These are phyloP conservation scores for Aelia acuminata DNA, from an alignment of 2,888 invertebrate species.

Conservation along the genomic window DNA sequence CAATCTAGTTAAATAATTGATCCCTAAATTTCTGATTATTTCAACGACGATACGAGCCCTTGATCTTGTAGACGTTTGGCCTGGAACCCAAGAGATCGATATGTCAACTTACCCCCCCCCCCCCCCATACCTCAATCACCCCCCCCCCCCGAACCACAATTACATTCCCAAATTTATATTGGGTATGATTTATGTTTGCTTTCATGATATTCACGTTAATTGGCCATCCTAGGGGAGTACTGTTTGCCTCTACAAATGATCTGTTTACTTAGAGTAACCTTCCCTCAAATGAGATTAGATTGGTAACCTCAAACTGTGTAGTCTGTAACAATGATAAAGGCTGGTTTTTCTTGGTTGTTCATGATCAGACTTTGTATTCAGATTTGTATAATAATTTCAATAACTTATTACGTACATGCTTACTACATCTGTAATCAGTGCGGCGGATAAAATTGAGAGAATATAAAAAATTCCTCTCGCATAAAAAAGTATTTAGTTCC, in stretches of 20 bases:
- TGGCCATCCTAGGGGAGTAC: background rate
- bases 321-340: background rate
- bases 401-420: no score
- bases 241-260: slow-evolving; percentile 15
- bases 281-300: background rate
- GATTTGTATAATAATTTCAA: no score
- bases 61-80: background rate
- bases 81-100: background rate
- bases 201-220: background rate
- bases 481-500: no score
- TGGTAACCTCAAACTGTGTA: background rate
- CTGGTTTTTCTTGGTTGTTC: background rate
- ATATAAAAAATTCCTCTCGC: no score
- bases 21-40: background rate
- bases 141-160: background rate
- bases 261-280: background rate
- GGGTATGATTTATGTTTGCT: background rate
- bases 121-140: no score
- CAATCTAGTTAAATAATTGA: no score
- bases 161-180: background rate
- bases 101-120: background rate
- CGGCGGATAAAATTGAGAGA: no score
- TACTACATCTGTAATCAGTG: no score
- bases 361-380: background rate
- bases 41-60: background rate